Percentiles rank a stretch among this genome's conserved stretches.
Conservation (phyloP, 30 jellyfish, hydroid and myxozoan genomes). For the Aurelia aurita region DNA sequence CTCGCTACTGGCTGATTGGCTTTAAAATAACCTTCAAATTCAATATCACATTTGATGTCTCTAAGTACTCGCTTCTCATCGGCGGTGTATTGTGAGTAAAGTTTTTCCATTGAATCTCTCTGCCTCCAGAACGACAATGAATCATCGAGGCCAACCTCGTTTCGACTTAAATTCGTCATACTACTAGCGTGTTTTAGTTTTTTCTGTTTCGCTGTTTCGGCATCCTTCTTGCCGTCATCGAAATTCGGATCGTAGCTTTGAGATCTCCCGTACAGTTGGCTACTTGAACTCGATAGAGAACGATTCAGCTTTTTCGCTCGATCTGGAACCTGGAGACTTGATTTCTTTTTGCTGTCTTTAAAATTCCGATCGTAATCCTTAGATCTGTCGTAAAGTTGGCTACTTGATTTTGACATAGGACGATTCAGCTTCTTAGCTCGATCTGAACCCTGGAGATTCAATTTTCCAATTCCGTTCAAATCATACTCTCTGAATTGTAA, state of each 20-base stretch:
- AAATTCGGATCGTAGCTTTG: neutral
- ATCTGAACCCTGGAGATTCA: neutral
- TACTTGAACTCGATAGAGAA: too few species aligned
- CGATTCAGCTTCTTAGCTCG: neutral
- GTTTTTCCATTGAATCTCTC: slow-evolving; percentile 32
- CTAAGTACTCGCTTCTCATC: slow-evolving; percentile 49
- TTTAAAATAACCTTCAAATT: slow-evolving; percentile 8
- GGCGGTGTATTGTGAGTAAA: slow-evolving; percentile 25
- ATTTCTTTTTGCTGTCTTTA: neutral
- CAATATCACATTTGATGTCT: slow-evolving; percentile 42
- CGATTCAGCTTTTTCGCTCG: neutral
- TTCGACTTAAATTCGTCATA: slow-evolving; percentile 21
- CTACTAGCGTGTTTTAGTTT: slow-evolving; percentile 19
- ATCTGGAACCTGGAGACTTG: neutral
- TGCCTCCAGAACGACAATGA: slow-evolving; percentile 30
- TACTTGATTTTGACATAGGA: neutral
- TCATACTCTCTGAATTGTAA: slow-evolving; percentile 18
- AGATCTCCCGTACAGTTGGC: too few species aligned
- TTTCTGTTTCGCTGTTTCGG: neutral
- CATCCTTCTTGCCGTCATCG: neutral
- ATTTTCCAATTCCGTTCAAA: neutral
- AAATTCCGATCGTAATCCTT: neutral
- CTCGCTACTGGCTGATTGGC: neutral
- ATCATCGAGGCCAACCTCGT: slow-evolving; percentile 20
- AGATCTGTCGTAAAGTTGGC: neutral